Evolutionary conservation across 2,113 vertebrate genomes (phyloP).

Genomic region (Ptilonorhynchus violaceus): DNA sequence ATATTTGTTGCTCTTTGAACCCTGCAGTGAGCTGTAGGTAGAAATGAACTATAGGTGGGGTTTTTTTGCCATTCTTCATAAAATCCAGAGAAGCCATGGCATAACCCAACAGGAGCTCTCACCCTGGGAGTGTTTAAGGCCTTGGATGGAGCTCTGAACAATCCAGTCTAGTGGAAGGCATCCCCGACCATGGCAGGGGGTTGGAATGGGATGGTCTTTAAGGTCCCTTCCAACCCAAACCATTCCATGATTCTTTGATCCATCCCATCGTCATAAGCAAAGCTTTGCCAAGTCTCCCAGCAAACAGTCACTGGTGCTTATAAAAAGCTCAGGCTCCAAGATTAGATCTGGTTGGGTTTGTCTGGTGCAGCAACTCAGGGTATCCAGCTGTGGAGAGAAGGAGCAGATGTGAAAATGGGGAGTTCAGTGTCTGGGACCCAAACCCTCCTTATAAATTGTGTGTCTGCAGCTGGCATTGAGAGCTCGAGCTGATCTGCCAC

Average conservation of each 20-base stretch:
- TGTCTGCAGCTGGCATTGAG: background rate
- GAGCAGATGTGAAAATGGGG: background rate
- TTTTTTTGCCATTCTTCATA: background rate
- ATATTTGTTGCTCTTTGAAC: background rate
- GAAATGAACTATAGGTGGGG: rapidly evolving
- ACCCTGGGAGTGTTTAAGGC: background rate
- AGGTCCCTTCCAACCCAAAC: background rate
- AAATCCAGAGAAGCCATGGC: rapidly evolving
- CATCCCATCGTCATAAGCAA: background rate
- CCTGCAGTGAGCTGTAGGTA: background rate
- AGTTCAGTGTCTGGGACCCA: background rate
- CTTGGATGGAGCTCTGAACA: background rate
- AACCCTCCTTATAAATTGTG: background rate
- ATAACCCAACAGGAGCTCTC: background rate
- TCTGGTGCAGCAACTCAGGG: background rate
- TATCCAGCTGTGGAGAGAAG: background rate
- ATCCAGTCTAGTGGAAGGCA: background rate
- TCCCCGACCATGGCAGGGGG: background rate
- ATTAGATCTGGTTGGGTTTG: background rate
- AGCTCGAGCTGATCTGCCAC: background rate
- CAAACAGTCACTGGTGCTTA: background rate
- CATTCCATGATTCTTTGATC: background rate
- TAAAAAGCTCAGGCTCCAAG: background rate
- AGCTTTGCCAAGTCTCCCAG: background rate
- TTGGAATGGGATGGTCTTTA: background rate